Evolutionary conservation across 2,113 vertebrate genomes (phyloP).

Genomic region (Hippopotamus amphibius): DNA sequence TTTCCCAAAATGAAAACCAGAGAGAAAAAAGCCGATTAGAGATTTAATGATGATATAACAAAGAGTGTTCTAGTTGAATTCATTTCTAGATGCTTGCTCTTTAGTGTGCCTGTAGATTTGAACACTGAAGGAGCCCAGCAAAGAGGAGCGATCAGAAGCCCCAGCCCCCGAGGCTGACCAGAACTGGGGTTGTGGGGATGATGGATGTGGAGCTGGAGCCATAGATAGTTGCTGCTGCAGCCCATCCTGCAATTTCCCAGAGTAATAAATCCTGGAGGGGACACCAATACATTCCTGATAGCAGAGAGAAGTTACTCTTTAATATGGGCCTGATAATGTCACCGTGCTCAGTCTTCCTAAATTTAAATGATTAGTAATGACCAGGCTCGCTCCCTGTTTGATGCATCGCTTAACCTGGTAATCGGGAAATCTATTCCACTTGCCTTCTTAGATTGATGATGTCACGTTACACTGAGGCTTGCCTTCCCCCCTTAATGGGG

Average conservation of each 20-base stretch:
- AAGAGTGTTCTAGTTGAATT: background rate
- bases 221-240: conserved; percentile 60
- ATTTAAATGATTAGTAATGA: conserved; percentile 86
- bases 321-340: conserved; percentile 86
- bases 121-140: background rate
- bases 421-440: conserved; percentile 86
- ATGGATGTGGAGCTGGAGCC: conserved; percentile 41
- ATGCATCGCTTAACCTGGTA: conserved; percentile 85
- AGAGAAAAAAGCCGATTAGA: background rate
- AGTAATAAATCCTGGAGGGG: conserved; percentile 82
- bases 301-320: conserved; percentile 82
- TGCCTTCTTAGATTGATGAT: conserved; percentile 86
- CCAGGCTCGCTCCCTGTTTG: conserved; percentile 80
- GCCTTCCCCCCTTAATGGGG: conserved; percentile 67
- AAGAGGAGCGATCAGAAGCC: background rate
- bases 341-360: conserved; percentile 85
- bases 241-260: conserved; percentile 42
- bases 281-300: conserved; percentile 81
- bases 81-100: background rate
- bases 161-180: background rate
- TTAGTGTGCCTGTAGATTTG: background rate
- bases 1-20: conserved; percentile 29
- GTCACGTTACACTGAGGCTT: conserved; percentile 77
- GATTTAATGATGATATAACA: background rate
- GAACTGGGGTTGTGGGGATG: background rate